Base-by-base conservation (phyloP, 2,113 vertebrate genomes). In the Epinephelus moara region DNA sequence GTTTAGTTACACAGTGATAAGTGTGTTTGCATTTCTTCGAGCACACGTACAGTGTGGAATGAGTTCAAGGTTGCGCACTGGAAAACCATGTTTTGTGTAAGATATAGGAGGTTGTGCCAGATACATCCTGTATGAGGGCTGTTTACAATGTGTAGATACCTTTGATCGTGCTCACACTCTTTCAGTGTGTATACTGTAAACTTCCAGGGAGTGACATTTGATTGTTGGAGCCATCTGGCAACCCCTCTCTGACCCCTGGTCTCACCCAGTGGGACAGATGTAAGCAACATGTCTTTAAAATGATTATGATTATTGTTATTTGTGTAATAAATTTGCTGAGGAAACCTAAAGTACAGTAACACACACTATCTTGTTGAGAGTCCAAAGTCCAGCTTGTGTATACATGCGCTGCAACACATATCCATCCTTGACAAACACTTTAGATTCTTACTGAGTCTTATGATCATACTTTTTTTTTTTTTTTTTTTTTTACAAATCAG, bases 371-470 rank as follows among this genome's bases (percentile, higher is more conserved):
- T 25, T 4, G 70, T n/a, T 73, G 19, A 73, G 55, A 89, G 95
- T 92, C 75, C 94, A 94, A 95, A 94, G 95, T 95, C 80, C 90
- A 88, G 53, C 45, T 84, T 78, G 72, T 56, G 42, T 3, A 52
- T 37, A 37, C 6, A 37, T 37, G 33, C 23, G 21, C 67, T 74
- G 30, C 18, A 78, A 61, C 62, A 57, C 50, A 68, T 33, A 67
- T 23, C 40, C 12, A 77, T 49, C 17, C 17, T 17, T 21, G 12
- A 25, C 45, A 33, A 80, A 73, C 10, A 79, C 15, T 33, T n/a
- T 3, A 19, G 15, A 75, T 56, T 75, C 18, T 56, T 8, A 7
- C 1, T 14, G 12, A 42, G 37, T 17, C 3, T 52, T 75, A 0
- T 47, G 47, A 60, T 37, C 14, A 0, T 7, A 4, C 30, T 30